A percentile compares a stretch with the other conserved stretches of the same genome.
phyloP scores from a whole-genome alignment of 1,140 invertebrate genomes.

The Delia radicum region DNA sequence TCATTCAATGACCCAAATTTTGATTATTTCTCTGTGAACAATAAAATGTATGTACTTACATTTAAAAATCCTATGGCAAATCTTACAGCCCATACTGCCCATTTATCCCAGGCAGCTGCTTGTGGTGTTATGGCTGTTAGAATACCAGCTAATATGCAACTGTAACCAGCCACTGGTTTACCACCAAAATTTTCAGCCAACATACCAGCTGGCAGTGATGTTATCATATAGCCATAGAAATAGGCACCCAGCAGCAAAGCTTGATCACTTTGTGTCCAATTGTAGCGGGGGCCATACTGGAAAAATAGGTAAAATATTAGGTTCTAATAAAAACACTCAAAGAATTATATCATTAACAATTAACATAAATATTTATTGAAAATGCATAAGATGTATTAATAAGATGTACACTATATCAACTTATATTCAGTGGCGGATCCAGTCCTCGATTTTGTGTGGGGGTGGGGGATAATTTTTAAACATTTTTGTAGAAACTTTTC shows the following conservation, averaged over 20 bases:
- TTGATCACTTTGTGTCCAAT: constrained; percentile 65
- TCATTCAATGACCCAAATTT: no score
- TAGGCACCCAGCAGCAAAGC: constrained; percentile 67
- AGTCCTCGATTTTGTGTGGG: no score
- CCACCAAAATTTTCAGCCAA: constrained; percentile 75
- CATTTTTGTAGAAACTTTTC: no score
- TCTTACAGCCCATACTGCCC: constrained; percentile 63
- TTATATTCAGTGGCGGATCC: no score
- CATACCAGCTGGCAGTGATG: constrained; percentile 66
- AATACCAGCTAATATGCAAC: constrained; percentile 63
- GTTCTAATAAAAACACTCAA: no score
- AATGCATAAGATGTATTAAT: no score
- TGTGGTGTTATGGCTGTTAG: constrained; percentile 70
- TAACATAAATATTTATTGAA: no score
- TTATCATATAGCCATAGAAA: constrained; percentile 66
- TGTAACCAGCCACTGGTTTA: constrained; percentile 64
- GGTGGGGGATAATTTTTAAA: no score
- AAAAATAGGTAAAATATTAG: neutral
- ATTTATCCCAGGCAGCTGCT: constrained; percentile 64
- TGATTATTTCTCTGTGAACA: no score
- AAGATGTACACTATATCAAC: no score
- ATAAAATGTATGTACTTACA: constrained; percentile 59
- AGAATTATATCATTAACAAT: no score
- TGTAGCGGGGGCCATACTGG: constrained; percentile 61
- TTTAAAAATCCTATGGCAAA: constrained; percentile 68